Conservation (phyloP, 2,113 vertebrate species). For the Anser cygnoides region DNA sequence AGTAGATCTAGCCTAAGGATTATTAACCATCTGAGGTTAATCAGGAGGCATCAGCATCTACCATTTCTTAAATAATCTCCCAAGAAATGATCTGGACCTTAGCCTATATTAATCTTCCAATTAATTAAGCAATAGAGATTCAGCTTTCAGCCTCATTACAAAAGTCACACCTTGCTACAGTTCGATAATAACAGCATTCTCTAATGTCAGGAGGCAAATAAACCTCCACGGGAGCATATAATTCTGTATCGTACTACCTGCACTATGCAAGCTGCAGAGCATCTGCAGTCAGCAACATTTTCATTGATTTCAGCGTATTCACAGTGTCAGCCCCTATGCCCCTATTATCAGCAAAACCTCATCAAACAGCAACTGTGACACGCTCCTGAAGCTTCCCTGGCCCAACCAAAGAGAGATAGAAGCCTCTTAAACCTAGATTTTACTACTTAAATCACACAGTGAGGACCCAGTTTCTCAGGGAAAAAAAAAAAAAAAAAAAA, state of each 20-base stretch:
- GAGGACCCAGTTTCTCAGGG: not conserved
- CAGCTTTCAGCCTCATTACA: not conserved
- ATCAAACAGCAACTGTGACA: not conserved
- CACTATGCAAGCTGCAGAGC: not conserved
- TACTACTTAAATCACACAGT: not conserved
- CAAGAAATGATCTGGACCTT: not conserved
- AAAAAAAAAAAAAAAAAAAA: not conserved
- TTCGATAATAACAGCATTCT: not conserved
- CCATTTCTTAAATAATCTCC: not conserved
- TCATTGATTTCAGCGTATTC: not conserved
- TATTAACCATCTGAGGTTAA: not conserved
- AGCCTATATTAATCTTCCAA: not conserved
- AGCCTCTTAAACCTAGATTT: not conserved
- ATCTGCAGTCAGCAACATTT: not conserved
- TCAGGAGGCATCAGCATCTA: not conserved
- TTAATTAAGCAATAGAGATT: slow-evolving; percentile 3
- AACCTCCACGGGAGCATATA: not conserved
- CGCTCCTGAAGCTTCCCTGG: not conserved
- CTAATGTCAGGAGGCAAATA: not conserved
- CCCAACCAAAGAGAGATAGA: not conserved
- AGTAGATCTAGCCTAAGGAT: not conserved
- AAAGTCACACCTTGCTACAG: not conserved
- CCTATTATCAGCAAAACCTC: not conserved
- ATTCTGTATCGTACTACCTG: not conserved
- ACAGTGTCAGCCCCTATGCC: not conserved